These are phyloP conservation scores for Eupithecia tripunctaria DNA, from an alignment of 2,888 invertebrate species.

Conservation along the genomic window DNA sequence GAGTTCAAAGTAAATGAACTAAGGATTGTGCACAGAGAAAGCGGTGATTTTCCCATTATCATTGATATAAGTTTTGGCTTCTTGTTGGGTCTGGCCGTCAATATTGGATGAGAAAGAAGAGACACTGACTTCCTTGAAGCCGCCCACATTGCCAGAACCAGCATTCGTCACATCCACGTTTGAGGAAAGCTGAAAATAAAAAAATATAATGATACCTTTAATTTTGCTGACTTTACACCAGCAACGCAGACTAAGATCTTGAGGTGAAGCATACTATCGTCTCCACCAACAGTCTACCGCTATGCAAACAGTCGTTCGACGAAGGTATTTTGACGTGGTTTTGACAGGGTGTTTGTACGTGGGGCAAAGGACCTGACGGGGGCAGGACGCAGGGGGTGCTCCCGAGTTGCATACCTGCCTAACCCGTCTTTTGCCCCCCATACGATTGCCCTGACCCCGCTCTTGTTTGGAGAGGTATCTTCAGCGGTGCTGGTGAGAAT, in stretches of 20 bases:
- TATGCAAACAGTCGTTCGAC: too few relatives aligned
- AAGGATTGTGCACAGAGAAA: conserved; percentile 79
- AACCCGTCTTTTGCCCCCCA: too few relatives aligned
- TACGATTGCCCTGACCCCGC: too few relatives aligned
- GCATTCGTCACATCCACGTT: conserved; percentile 75
- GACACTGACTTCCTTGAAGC: conserved; percentile 84
- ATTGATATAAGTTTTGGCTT: conserved; percentile 87
- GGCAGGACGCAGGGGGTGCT: too few relatives aligned
- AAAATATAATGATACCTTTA: background rate
- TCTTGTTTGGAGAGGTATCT: background rate
- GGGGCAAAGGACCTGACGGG: too few relatives aligned
- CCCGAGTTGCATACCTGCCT: too few relatives aligned
- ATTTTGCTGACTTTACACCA: too few relatives aligned
- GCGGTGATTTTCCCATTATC: conserved; percentile 89
- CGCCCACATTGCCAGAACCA: conserved; percentile 39
- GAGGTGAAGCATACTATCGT: too few relatives aligned
- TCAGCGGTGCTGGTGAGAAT: background rate
- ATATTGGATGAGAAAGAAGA: conserved; percentile 85
- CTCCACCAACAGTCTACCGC: too few relatives aligned
- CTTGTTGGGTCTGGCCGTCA: conserved; percentile 85
- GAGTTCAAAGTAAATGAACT: background rate
- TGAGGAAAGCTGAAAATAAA: conserved; percentile 70
- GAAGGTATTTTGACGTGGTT: too few relatives aligned
- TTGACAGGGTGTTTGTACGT: too few relatives aligned
- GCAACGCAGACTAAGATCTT: too few relatives aligned